Base-by-base conservation (phyloP, 2,888 invertebrate species). In the Blera fallax region DNA sequence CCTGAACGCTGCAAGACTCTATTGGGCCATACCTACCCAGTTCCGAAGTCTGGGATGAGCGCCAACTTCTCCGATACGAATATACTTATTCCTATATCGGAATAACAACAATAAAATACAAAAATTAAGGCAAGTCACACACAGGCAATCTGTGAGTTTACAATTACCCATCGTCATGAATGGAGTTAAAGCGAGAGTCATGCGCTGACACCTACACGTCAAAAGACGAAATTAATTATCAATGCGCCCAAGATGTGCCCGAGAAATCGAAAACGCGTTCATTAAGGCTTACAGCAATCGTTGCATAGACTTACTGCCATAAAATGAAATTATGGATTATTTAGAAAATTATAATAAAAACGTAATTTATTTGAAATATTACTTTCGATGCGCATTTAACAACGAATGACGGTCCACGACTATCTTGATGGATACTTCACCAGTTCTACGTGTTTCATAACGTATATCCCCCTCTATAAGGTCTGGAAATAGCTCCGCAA, bases 161-260 rank as follows among this genome's bases (percentile, higher is more conserved):
- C 81, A 72, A 77, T 85, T 81, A 84, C 45, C 70, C 69, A 69
- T 60, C 69, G 54, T 67, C 83, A 78, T 79, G 77, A 67, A 45
- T 77, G 73, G 37, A 67, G 72, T 29, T 29, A 48, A 11, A 67
- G 43, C 58, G 24, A 43, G 32, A 84, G 79, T 84, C 84, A 80
- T 80, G 74, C 80, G 70, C 76, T 81, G 85, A 85, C 85, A 85
- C 85, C 85, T 85, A 85, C n/a, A n/a, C 85, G 72, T 77, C 76
- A 72, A 67, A 58, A 64, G 85, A 60, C 72, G 76, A 81, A 85
- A 85, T 85, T 85, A 85, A 85, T 85, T 85, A 81, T 72, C 48
- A 29, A 24, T 52, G 81, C n/a, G n/a, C n/a, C n/a, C n/a, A n/a
- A 52, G 76, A 81, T 85, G 85, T 67, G 85, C 81, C 80, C 81